Conservation (phyloP, 1,140 invertebrate species). For the Hesperophylax magnus region DNA sequence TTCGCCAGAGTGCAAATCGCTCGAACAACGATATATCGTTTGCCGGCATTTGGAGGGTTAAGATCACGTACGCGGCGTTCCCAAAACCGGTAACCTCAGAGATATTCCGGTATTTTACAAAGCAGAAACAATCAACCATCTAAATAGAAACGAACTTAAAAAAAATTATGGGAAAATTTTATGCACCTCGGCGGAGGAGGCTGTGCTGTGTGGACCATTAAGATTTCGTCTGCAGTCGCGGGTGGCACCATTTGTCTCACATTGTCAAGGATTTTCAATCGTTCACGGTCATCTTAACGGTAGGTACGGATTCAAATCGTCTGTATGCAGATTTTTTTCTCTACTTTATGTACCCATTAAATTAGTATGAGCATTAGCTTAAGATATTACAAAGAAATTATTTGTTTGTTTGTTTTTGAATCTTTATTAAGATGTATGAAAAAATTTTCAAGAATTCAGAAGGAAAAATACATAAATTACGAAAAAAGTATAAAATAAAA, state of each 20-base stretch:
- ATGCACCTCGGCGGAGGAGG: background rate
- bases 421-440: no score
- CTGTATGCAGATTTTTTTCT: no score
- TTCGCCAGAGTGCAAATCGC: no score
- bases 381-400: no score
- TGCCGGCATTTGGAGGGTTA: background rate
- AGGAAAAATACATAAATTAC: no score
- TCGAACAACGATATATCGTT: background rate
- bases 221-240: background rate
- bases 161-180: background rate
- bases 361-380: no score
- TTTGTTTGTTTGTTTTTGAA: no score
- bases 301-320: background rate
- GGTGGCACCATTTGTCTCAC: background rate
- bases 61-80: background rate
- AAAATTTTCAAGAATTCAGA: no score
- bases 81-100: slow-evolving; percentile 22
- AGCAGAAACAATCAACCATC: background rate
- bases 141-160: slow-evolving; percentile 5
- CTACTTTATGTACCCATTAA: no score
- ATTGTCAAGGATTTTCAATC: background rate
- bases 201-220: background rate
- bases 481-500: no score
- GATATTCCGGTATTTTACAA: slow-evolving; percentile 35
- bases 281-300: background rate